Base-by-base conservation (phyloP, 2,113 vertebrate species). In the Thryonomys swinderianus region DNA sequence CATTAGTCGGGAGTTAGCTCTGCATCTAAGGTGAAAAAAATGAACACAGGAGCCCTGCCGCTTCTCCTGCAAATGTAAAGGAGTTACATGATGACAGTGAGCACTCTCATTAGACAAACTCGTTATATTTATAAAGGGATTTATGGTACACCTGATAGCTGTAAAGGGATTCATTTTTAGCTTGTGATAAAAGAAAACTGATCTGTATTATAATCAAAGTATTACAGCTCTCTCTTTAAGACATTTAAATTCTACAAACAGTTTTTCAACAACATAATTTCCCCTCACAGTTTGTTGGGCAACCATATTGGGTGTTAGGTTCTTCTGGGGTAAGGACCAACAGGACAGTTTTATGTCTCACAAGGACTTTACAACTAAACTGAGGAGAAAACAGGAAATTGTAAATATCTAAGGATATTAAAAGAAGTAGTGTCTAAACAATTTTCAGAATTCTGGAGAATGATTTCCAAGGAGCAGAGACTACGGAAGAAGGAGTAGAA, bases 91-190 rank as follows among this genome's bases (percentile, higher is more conserved):
- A 85, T 17, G 42, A 25, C 7, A 12, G 23, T 48, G 84, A 59
- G 5, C 32, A 67, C 27, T 7, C 13, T 7, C 34, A 23, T 83
- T 20, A 71, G 53, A 34, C 2, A 87, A 64, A 69, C 32, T 32
- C 51, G 6, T 32, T 83, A 16, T 25, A 74, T 87, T 53, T 73
- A 23, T 32, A 91, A 91, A 73, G n/a, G 23, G 42, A 66, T 80
- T 66, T 53, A 37, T 86, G 85, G 17, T 37, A 51, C 13, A 78
- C n/a, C 37, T 82, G 55, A 57, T 14, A 45, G 88, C 55, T 92
- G 48, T 53, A 86, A 95, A 79, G 48, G 25, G 57, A 66, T 62
- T 71, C 42, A 25, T 83, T 94, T 78, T 82, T 61, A 66, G 76
- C 10, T 48, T 74, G 48, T 23, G 16, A 40, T 64, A n/a, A 85